phyloP scores from a whole-genome alignment of 2,797 vertebrate species.

The Crocodylus rhombifer region DNA sequence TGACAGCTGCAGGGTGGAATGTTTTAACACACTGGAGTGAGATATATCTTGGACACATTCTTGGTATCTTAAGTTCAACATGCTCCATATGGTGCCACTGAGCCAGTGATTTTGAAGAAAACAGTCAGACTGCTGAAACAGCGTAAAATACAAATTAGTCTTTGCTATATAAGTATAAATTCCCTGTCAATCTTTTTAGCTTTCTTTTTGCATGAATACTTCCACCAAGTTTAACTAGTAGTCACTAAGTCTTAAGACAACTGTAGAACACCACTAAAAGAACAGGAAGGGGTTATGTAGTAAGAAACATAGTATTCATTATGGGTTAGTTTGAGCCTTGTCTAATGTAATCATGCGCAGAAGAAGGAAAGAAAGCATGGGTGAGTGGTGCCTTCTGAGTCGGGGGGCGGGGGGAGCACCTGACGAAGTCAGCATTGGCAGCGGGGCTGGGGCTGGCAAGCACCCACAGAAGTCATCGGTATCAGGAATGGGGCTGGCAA shows the following conservation, averaged over 20 bases:
- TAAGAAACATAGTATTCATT: neutral
- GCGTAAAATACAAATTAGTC: slow-evolving; percentile 76
- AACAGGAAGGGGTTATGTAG: neutral
- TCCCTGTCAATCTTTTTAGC: slow-evolving; percentile 72
- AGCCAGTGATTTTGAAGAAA: slow-evolving; percentile 81
- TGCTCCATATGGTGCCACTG: slow-evolving; percentile 79
- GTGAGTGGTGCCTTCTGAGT: too few relatives aligned
- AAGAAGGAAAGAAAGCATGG: neutral
- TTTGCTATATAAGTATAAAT: slow-evolving; percentile 70
- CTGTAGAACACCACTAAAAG: slow-evolving; percentile 46
- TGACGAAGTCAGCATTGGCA: too few relatives aligned
- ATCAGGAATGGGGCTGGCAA: too few relatives aligned
- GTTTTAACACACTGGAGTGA: slow-evolving; percentile 81
- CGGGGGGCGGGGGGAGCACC: too few relatives aligned
- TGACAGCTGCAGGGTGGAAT: slow-evolving; percentile 81
- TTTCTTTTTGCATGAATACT: slow-evolving; percentile 60
- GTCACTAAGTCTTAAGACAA: slow-evolving; percentile 55
- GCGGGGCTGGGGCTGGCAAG: too few relatives aligned
- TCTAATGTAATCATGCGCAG: neutral
- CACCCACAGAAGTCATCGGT: too few relatives aligned
- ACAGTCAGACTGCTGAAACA: slow-evolving; percentile 76
- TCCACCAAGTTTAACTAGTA: slow-evolving; percentile 60
- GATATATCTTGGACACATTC: slow-evolving; percentile 80
- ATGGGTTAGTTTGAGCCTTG: neutral
- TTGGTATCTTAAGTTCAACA: slow-evolving; percentile 80